These are phyloP conservation scores for Apodemus speciosus DNA, from an alignment of 2,113 vertebrate species.

Conservation along the genomic window DNA sequence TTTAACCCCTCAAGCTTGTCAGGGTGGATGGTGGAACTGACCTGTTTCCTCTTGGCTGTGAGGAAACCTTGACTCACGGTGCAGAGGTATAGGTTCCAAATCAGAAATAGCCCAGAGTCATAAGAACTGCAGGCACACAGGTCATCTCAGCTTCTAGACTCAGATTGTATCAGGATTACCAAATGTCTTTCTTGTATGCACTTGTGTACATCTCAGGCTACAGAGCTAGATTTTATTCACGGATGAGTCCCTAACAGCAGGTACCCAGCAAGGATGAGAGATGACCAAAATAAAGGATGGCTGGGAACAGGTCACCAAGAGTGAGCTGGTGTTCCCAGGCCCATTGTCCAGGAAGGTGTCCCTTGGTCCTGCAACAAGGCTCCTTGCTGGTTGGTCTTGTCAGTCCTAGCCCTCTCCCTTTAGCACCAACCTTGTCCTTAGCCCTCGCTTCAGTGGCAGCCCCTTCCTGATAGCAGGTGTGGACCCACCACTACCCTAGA, in stretches of 20 bases:
- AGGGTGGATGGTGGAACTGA: background rate
- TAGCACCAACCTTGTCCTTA: background rate
- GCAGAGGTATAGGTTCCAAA: no score
- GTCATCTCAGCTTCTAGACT: background rate
- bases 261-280: background rate
- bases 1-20: background rate
- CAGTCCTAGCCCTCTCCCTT: background rate
- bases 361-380: background rate
- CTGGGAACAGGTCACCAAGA: background rate
- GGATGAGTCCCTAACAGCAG: background rate
- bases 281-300: background rate
- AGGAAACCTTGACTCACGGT: background rate
- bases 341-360: background rate
- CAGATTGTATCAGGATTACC: background rate
- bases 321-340: background rate
- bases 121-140: background rate
- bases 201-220: no score
- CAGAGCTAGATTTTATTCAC: background rate
- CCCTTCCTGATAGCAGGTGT: background rate
- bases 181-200: background rate
- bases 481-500: background rate
- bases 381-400: background rate
- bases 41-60: background rate
- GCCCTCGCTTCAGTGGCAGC: background rate
- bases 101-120: background rate